Evolutionary conservation across 1,140 invertebrate genomes (phyloP).

Genomic region (Meloidogyne chitwoodi): DNA sequence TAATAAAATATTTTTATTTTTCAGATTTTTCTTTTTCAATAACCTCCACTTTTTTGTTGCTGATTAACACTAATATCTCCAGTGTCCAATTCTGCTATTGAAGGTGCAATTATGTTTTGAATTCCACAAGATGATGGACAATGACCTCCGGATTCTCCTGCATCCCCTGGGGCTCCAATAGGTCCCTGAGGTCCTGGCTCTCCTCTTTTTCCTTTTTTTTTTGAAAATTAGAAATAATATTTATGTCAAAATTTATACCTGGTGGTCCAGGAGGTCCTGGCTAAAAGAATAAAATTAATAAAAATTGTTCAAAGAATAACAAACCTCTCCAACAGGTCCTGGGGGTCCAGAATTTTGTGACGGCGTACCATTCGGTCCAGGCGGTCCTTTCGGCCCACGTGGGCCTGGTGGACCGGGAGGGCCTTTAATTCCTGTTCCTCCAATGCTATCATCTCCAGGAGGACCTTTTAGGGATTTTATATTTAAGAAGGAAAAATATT

Average conservation of each 20-base stretch:
- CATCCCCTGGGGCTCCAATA: constrained; percentile 36
- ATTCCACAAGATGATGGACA: constrained; percentile 58
- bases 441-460: constrained; percentile 46
- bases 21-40: background rate
- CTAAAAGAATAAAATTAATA: background rate
- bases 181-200: constrained; percentile 41
- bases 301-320: background rate
- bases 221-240: background rate
- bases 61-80: background rate
- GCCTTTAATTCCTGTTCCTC: constrained; percentile 49
- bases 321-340: constrained; percentile 34
- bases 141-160: constrained; percentile 52
- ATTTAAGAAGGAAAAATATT: background rate
- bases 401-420: constrained; percentile 46
- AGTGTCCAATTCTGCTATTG: constrained; percentile 54
- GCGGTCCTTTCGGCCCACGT: constrained; percentile 44
- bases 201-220: constrained; percentile 17
- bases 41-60: background rate
- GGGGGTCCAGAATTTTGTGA: constrained; percentile 43
- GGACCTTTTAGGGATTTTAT: constrained; percentile 21
- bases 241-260: constrained; percentile 5
- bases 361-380: constrained; percentile 49
- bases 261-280: constrained; percentile 44
- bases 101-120: constrained; percentile 58
- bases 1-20: too few species aligned